These are phyloP conservation scores for Micronisus gabar DNA, from an alignment of 2,113 vertebrate genomes.

Conservation along the genomic window DNA sequence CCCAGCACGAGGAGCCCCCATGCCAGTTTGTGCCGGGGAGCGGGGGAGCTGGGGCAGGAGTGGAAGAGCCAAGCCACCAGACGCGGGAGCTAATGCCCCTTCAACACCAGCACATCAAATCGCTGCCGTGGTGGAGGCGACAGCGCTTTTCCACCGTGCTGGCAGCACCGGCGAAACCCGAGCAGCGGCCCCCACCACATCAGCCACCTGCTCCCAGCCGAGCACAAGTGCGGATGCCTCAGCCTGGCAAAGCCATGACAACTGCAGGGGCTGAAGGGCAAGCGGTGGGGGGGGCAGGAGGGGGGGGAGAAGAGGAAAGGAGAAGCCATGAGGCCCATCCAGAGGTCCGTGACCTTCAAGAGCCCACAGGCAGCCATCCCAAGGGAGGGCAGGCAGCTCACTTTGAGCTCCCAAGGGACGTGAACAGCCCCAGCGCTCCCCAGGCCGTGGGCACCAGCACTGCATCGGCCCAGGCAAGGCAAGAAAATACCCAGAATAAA, in stretches of 20 bases:
- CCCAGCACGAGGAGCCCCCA: neutral
- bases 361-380: neutral
- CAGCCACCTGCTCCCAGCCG: conserved; percentile 11
- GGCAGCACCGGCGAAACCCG: neutral
- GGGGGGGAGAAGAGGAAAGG: neutral
- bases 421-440: rapidly evolving
- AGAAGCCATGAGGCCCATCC: neutral
- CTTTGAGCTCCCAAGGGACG: neutral
- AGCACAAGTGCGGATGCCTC: conserved; percentile 15
- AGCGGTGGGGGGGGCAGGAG: neutral
- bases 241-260: neutral
- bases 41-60: neutral
- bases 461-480: rapidly evolving
- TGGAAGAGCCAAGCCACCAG: neutral
- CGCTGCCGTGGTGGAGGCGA: neutral
- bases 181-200: neutral
- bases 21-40: neutral
- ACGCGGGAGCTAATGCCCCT: neutral
- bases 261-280: conserved; percentile 28
- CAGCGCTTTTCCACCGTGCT: neutral
- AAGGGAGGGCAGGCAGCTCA: neutral
- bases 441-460: neutral
- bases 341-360: conserved; percentile 18
- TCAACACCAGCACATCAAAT: rapidly evolving
- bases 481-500: neutral